Base-by-base conservation (phyloP, 2,113 vertebrate species). In the Pteronura brasiliensis region DNA sequence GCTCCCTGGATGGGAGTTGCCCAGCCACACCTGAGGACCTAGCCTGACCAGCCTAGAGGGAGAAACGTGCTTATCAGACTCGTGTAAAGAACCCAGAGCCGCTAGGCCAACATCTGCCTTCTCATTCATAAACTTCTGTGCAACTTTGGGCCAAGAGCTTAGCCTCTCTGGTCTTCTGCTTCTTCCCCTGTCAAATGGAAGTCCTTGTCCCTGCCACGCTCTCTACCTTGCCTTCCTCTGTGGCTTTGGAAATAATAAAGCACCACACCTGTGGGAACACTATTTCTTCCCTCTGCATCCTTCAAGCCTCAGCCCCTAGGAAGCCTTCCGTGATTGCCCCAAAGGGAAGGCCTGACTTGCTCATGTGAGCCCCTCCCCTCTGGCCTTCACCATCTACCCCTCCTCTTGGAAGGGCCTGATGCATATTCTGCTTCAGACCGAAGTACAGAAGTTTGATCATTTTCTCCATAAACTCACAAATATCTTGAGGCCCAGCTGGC, bases 1-100 rank as follows among this genome's bases (percentile, higher is more conserved):
- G 92, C 39, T 74, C 86, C 57, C 90, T 49, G 25, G 12, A n/a
- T 20, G 42, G 80, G 65, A 47, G 44, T 82, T 94, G 93, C 93
- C 82, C 79, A 88, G 76, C 59, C 71, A 71, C 12, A 61, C 49
- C 79, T 91, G 88, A 81, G 76, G 88, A 71, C 39, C 84, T 42
- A 92, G 71, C 25, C 77, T 3, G 18, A 81, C 88, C 85, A 72
- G 57, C 59, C 79, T 65, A 13, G 71, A 84, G 44, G 27, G 49
- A 94, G 59, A 84, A 74, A 34, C 1, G 1, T 25, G 42, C 42
- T 47, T 59, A 69, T 34, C 36, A 76, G 34, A 42, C 10, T 11
- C 13, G 15, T 12, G n/a, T 49, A 81, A 72, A 94, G 85, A 77
- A 23, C 21, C 7, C 52, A 77, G 52, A 36, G 10, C n/a, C 15